phyloP scores from a whole-genome alignment of 2,888 invertebrate species.

The Timandra comae region DNA sequence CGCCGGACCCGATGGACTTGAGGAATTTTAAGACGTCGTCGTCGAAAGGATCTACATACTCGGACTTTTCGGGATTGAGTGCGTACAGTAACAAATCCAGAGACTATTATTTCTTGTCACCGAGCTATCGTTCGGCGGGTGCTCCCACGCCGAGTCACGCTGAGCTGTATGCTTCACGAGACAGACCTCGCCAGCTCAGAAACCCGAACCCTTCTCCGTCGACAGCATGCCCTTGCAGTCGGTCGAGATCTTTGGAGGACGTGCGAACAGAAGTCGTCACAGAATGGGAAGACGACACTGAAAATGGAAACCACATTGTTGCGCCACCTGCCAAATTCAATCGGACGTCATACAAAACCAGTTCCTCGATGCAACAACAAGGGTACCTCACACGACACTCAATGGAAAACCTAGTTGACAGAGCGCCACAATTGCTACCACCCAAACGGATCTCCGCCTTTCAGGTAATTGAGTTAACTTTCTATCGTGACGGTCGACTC shows the following conservation, averaged over 20 bases:
- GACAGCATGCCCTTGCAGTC: slow-evolving; percentile 78
- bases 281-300: slow-evolving; percentile 80
- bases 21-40: slow-evolving; percentile 68
- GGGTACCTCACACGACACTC: slow-evolving; percentile 78
- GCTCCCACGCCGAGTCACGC: slow-evolving; percentile 66
- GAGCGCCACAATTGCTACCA: slow-evolving; percentile 66
- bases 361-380: slow-evolving; percentile 58
- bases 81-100: slow-evolving; percentile 66
- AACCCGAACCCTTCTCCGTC: slow-evolving; percentile 46
- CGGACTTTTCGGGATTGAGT: slow-evolving; percentile 71
- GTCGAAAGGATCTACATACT: slow-evolving; percentile 65
- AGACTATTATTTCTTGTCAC: slow-evolving; percentile 80
- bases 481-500: slow-evolving; percentile 47
- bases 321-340: slow-evolving; percentile 70
- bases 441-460: slow-evolving; percentile 73
- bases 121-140: slow-evolving; percentile 82
- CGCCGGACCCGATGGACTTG: slow-evolving; percentile 67
- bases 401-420: slow-evolving; percentile 82
- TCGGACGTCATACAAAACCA: slow-evolving; percentile 53
- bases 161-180: slow-evolving; percentile 51
- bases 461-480: slow-evolving; percentile 71
- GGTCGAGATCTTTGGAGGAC: slow-evolving; percentile 84
- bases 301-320: slow-evolving; percentile 78
- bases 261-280: slow-evolving; percentile 80
- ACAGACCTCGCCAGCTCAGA: slow-evolving; percentile 65